phyloP scores from a whole-genome alignment of 2,888 invertebrate species.

The Drosophila cyrtoloma region DNA sequence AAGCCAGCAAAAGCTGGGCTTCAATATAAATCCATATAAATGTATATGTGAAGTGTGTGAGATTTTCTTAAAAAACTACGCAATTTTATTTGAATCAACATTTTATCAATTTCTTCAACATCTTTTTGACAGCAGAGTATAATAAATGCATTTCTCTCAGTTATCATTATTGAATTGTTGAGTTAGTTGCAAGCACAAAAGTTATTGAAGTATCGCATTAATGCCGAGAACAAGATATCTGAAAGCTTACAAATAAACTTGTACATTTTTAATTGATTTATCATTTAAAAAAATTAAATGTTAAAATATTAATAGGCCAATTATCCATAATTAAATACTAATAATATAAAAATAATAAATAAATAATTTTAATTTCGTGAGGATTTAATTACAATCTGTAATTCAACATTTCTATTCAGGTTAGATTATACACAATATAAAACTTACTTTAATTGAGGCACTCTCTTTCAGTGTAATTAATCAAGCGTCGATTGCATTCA shows the following conservation, averaged over 20 bases:
- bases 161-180: not conserved
- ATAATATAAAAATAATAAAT: not conserved
- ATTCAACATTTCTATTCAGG: not conserved
- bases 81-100: not conserved
- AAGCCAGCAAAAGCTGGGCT: not conserved
- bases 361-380: no score
- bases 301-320: not conserved
- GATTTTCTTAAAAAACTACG: not conserved
- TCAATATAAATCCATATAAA: not conserved
- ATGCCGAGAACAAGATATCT: not conserved
- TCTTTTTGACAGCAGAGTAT: not conserved
- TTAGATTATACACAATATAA: not conserved
- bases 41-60: not conserved
- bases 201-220: no score
- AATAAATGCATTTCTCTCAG: not conserved
- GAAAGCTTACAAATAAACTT: not conserved
- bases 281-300: not conserved
- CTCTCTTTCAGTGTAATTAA: slow-evolving; percentile 5
- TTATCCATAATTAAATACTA: not conserved
- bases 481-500: not conserved
- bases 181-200: not conserved
- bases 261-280: not conserved
- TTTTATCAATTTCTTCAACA: not conserved
- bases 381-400: not conserved
- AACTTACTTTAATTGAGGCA: no score